Evolutionary conservation across 2,113 vertebrate genomes (phyloP).

Genomic region (Procapra przewalskii): DNA sequence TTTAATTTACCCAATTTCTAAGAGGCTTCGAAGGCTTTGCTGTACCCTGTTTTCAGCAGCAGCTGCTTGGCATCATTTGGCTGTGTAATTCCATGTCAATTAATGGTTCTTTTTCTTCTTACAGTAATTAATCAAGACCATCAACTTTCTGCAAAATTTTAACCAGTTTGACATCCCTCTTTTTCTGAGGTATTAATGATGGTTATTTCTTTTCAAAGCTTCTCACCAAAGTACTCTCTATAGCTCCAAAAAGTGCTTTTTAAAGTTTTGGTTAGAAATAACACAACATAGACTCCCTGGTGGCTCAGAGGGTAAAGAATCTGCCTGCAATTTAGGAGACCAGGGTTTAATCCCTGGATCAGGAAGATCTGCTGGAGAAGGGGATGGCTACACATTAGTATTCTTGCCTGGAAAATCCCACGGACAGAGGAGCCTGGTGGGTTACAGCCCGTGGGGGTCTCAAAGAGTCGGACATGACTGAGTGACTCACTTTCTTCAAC

Average conservation of each 20-base stretch:
- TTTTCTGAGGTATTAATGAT: neutral
- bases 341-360: neutral
- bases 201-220: neutral
- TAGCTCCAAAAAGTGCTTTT: neutral
- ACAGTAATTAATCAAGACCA: neutral
- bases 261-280: neutral
- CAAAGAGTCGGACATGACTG: neutral
- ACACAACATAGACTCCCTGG: neutral
- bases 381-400: neutral
- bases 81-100: neutral
- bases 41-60: neutral
- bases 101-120: neutral
- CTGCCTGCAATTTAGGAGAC: neutral
- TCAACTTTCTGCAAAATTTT: neutral
- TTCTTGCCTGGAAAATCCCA: neutral
- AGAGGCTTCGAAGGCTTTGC: neutral
- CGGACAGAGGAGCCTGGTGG: neutral
- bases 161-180: neutral
- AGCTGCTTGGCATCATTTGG: neutral
- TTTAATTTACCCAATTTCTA: neutral
- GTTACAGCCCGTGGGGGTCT: neutral
- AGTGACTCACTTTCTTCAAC: neutral
- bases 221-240: neutral
- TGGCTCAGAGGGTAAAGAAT: neutral
- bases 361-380: neutral